phyloP scores from a whole-genome alignment of 2,888 invertebrate genomes.

The Rhopalosiphum nymphaeae region DNA sequence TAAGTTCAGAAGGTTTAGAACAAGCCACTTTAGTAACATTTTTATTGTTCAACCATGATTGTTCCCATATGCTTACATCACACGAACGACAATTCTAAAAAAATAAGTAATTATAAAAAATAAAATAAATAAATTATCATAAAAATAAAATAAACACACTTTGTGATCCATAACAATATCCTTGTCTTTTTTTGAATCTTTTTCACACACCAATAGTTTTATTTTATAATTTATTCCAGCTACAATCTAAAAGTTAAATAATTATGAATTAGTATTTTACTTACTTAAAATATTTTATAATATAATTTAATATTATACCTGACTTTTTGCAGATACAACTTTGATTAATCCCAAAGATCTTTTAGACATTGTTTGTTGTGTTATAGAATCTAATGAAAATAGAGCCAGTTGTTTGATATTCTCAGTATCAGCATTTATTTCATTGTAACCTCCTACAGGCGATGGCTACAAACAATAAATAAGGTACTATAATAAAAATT shows the following conservation, averaged over 20 bases:
- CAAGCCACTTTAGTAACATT: conserved; percentile 66
- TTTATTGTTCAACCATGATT: conserved; percentile 67
- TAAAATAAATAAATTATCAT: background rate
- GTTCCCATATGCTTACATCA: conserved; percentile 66
- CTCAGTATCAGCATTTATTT: background rate
- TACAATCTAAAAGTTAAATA: conserved; percentile 47
- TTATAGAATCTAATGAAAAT: conserved; percentile 58
- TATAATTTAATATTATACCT: conserved; percentile 38
- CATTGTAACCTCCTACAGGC: conserved; percentile 19
- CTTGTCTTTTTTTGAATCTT: conserved; percentile 20
- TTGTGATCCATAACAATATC: conserved; percentile 40
- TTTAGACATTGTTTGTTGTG: conserved; percentile 62
- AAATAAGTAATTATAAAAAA: background rate
- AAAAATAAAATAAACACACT: background rate
- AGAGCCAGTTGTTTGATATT: conserved; percentile 22
- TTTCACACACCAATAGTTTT: conserved; percentile 52
- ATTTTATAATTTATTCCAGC: conserved; percentile 61
- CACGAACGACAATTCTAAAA: conserved; percentile 66
- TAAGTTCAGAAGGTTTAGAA: conserved; percentile 17
- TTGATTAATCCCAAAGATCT: conserved; percentile 50
- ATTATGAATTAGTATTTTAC: background rate
- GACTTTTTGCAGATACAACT: conserved; percentile 54
- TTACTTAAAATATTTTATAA: background rate
- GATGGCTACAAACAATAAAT: conserved; percentile 38
- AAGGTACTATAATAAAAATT: background rate